phyloP scores from a whole-genome alignment of 2,888 invertebrate species.

The Dolomedes plantarius region DNA sequence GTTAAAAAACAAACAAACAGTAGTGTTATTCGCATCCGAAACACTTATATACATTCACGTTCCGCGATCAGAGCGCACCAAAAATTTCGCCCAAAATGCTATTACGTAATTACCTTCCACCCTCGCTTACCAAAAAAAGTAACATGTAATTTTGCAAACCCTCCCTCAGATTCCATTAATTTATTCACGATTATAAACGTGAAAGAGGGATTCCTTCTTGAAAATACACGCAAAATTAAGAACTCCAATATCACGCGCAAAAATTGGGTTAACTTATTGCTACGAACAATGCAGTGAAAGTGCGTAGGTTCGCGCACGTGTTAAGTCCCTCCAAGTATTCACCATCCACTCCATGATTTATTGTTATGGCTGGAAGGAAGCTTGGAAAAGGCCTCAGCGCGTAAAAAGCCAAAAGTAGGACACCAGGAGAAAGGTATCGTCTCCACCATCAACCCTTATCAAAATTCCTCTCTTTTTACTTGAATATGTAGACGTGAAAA shows the following conservation, averaged over 20 bases:
- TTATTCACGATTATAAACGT: no score
- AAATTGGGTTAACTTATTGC: neutral
- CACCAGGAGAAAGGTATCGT: neutral
- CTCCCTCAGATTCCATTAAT: no score
- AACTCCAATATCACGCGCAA: neutral
- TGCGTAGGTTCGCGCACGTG: neutral
- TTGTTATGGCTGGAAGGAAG: neutral
- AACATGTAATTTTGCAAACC: no score
- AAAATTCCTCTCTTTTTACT: slow-evolving; percentile 9
- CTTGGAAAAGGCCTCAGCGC: neutral
- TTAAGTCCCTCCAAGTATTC: neutral
- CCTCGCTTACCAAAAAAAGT: no score
- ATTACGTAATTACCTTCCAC: no score
- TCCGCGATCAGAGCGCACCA: no score
- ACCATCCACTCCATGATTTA: neutral
- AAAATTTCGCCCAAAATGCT: no score
- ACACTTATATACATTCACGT: no score
- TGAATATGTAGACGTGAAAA: neutral
- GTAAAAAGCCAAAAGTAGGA: neutral
- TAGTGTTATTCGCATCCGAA: no score
- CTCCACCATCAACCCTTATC: slow-evolving; percentile 1
- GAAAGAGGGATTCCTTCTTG: no score
- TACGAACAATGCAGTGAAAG: neutral
- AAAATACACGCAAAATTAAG: no score
- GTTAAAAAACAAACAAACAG: no score